A percentile compares a stretch with the other conserved stretches of the same genome.
Conservation (phyloP, 2,113 vertebrate genomes). For the Amphiprion percula region DNA sequence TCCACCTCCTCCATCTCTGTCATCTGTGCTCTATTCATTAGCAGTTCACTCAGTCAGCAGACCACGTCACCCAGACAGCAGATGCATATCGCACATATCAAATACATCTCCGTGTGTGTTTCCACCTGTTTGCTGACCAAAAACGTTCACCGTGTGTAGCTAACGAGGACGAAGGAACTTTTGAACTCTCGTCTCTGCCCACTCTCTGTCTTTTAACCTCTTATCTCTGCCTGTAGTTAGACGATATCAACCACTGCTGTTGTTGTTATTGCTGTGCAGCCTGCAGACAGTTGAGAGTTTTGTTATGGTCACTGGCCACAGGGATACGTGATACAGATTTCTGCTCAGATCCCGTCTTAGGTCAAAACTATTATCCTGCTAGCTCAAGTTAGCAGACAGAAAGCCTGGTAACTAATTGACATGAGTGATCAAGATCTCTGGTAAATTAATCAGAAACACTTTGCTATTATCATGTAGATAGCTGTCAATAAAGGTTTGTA, state of each 20-base stretch:
- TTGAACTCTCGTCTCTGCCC: slow-evolving; percentile 39
- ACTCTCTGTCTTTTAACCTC: background rate
- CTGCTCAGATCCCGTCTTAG: slow-evolving; percentile 44
- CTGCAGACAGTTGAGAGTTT: slow-evolving; percentile 50
- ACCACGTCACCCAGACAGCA: slow-evolving; percentile 49
- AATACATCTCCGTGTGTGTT: slow-evolving; percentile 38
- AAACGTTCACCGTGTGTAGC: background rate
- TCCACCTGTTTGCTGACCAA: slow-evolving; percentile 38
- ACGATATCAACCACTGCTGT: slow-evolving; percentile 32
- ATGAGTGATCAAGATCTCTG: background rate
- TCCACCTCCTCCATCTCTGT: slow-evolving; percentile 31
- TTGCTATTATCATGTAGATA: background rate
- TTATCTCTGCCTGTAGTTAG: slow-evolving; percentile 39
- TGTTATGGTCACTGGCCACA: slow-evolving; percentile 40
- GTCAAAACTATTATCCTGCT: slow-evolving; percentile 41
- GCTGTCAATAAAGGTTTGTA: background rate
- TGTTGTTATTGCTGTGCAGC: slow-evolving; percentile 40
- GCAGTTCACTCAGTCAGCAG: slow-evolving; percentile 44
- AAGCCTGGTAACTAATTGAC: slow-evolving; percentile 17
- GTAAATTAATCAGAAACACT: background rate
- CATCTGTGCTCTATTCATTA: slow-evolving; percentile 48
- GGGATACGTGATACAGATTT: slow-evolving; percentile 62
- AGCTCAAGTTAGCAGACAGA: slow-evolving; percentile 1
- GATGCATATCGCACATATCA: slow-evolving; percentile 58
- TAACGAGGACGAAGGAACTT: slow-evolving; percentile 34